phyloP scores from a whole-genome alignment of 2,797 vertebrate species.

The Chloroceryle amazona region DNA sequence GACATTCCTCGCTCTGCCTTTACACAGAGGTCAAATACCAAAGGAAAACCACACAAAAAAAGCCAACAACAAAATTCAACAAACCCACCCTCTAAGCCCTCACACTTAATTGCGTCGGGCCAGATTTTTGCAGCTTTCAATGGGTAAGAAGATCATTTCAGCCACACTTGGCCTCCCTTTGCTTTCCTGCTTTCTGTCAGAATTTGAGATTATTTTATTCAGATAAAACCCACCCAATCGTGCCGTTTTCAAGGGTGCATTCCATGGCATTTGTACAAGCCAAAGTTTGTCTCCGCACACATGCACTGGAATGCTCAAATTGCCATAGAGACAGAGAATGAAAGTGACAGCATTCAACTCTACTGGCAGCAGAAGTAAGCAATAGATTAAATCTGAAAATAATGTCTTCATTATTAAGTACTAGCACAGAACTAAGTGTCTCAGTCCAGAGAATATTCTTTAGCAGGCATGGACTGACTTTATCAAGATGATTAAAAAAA shows the following conservation, averaged over 20 bases:
- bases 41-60: background rate
- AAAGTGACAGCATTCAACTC: background rate
- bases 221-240: background rate
- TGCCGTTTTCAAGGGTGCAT: background rate
- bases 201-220: background rate
- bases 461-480: background rate
- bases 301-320: background rate
- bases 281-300: background rate
- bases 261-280: background rate
- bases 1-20: background rate
- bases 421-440: background rate
- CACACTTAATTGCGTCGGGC: accelerated
- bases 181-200: background rate
- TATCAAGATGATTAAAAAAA: background rate
- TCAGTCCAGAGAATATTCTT: background rate
- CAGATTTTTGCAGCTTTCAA: background rate
- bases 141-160: background rate
- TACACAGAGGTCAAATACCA: background rate
- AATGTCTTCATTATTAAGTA: background rate
- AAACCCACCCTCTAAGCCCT: background rate
- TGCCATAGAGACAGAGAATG: background rate
- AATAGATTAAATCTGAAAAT: background rate
- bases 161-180: background rate
- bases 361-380: background rate
- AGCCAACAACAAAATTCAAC: background rate